A percentile compares a stretch with the other conserved stretches of the same genome.
Conservation (phyloP, 1,140 invertebrate genomes). For the Drosophila aff. region DNA sequence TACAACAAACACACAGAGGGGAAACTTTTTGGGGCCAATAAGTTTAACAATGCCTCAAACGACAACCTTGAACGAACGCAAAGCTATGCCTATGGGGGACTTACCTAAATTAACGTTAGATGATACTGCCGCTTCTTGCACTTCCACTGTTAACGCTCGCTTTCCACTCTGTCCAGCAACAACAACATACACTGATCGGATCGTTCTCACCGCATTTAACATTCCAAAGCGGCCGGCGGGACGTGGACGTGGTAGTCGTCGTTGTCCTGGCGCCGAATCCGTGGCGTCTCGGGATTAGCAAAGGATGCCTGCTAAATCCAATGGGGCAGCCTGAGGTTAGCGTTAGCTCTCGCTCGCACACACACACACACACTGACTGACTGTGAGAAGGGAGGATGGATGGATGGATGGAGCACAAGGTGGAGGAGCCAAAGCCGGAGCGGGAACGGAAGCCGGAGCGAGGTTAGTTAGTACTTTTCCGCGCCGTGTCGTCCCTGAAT, state of each 20-base stretch:
- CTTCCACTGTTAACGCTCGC: slow-evolving; percentile 73
- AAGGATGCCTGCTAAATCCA: slow-evolving; percentile 40
- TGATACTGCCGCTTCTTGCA: slow-evolving; percentile 71
- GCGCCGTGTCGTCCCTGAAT: slow-evolving; percentile 77
- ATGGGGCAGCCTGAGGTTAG: slow-evolving; percentile 53
- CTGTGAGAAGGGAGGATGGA: slow-evolving; percentile 14
- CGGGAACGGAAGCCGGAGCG: slow-evolving; percentile 54
- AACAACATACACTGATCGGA: slow-evolving; percentile 80
- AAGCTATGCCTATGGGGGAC: slow-evolving; percentile 7
- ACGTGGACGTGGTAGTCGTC: slow-evolving; percentile 53
- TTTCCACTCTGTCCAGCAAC: slow-evolving; percentile 65
- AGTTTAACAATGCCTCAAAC: slow-evolving; percentile 6
- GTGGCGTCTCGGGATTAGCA: slow-evolving; percentile 32
- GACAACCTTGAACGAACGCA: slow-evolving; percentile 46
- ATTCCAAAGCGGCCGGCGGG: slow-evolving; percentile 79
- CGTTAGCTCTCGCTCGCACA: slow-evolving; percentile 35
- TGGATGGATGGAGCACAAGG: slow-evolving; percentile 24
- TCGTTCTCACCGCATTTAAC: slow-evolving; percentile 84
- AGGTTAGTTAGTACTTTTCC: slow-evolving; percentile 79
- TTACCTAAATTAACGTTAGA: slow-evolving; percentile 81
- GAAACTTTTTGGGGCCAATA: slow-evolving; percentile 14
- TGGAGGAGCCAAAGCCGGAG: slow-evolving; percentile 36
- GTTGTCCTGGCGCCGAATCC: slow-evolving; percentile 54
- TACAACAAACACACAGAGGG: slow-evolving; percentile 55
- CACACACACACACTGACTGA: slow-evolving; percentile 34